phyloP scores from a whole-genome alignment of 1,140 invertebrate genomes.

The Centruroides sculpturatus region DNA sequence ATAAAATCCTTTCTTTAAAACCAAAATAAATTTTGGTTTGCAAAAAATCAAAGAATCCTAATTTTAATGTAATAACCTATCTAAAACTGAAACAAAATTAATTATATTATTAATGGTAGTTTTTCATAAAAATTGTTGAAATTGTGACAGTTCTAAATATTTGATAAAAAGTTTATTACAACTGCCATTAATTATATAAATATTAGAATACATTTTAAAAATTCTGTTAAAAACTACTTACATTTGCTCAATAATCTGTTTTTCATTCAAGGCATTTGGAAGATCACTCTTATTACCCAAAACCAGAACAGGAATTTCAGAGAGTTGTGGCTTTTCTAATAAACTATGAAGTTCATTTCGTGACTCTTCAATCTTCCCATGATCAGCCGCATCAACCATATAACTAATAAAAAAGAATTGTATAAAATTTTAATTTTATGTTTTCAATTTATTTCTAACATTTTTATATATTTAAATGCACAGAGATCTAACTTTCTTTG shows the following conservation, averaged over 20 bases:
- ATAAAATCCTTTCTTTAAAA: too few species aligned
- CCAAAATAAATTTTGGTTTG: too few species aligned
- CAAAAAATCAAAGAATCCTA: too few species aligned
- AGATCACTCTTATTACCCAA: constrained; percentile 96
- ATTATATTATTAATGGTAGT: too few species aligned
- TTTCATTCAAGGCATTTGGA: constrained; percentile 88
- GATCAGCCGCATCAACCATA: constrained; percentile 98
- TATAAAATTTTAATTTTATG: too few species aligned
- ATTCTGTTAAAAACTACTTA: constrained; percentile 35
- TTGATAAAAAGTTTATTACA: neutral
- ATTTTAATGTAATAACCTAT: too few species aligned
- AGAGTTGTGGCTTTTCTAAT: constrained; percentile 90
- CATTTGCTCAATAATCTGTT: constrained; percentile 96
- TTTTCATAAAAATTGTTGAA: too few species aligned
- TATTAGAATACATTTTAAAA: neutral
- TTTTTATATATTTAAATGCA: too few species aligned
- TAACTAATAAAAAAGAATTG: constrained; percentile 42
- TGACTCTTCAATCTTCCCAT: constrained; percentile 94
- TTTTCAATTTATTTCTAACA: too few species aligned
- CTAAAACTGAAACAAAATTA: too few species aligned
- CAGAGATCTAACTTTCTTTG: too few species aligned
- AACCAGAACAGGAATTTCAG: constrained; percentile 92
- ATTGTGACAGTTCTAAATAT: neutral
- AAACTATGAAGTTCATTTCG: constrained; percentile 92
- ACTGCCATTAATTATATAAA: neutral